phyloP scores from a whole-genome alignment of 2,113 vertebrate genomes.

The Oncorhynchus keta region DNA sequence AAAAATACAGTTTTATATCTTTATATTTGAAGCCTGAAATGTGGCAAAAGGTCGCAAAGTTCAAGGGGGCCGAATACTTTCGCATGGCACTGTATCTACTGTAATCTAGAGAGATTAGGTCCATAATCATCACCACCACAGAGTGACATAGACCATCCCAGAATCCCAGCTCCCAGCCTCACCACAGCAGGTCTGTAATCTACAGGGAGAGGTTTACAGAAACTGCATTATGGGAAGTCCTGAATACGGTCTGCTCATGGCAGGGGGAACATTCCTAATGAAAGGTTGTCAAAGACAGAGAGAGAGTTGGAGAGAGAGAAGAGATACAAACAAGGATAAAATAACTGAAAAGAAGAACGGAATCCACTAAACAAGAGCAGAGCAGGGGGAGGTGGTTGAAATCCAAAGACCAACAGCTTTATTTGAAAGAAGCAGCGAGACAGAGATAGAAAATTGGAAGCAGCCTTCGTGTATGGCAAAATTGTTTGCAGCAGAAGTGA shows the following conservation, averaged over 20 bases:
- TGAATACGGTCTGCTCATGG: background rate
- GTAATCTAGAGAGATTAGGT: background rate
- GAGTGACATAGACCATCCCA: background rate
- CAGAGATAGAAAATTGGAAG: slow-evolving; percentile 43
- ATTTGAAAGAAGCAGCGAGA: background rate
- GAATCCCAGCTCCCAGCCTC: background rate
- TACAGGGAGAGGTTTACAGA: background rate
- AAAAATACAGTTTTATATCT: no score
- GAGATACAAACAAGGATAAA: background rate
- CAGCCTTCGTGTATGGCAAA: slow-evolving; percentile 45
- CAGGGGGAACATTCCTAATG: background rate
- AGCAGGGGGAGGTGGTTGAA: slow-evolving; percentile 5
- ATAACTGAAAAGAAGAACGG: no score
- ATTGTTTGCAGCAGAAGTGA: background rate
- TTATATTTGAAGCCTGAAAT: no score
- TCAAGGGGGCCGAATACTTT: no score
- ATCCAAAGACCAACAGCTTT: slow-evolving; percentile 2
- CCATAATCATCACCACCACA: background rate
- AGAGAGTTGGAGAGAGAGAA: background rate
- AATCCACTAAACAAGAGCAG: background rate
- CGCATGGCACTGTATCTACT: background rate
- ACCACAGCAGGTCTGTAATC: background rate
- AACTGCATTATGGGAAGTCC: background rate
- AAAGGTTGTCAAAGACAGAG: background rate
- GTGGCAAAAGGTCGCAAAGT: no score